phyloP scores from a whole-genome alignment of 2,113 vertebrate species.

The Meles meles region DNA sequence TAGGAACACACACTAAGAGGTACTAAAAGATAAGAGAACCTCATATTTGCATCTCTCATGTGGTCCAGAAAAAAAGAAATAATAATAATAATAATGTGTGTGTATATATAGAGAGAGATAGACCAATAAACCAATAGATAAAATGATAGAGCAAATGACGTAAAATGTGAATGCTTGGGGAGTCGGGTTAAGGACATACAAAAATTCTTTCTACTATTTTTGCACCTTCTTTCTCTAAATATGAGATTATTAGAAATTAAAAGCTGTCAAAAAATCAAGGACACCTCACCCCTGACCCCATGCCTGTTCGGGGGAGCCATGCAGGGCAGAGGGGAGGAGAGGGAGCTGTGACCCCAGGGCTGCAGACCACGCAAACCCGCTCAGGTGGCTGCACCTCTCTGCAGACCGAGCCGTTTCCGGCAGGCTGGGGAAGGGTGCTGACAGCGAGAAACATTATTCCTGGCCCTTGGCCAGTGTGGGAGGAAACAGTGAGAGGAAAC shows the following conservation, averaged over 20 bases:
- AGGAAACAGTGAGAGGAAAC: neutral
- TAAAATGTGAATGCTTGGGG: neutral
- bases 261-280: neutral
- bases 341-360: neutral
- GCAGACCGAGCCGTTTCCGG: neutral
- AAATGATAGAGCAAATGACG: neutral
- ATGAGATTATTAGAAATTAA: neutral
- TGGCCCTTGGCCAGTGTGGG: neutral
- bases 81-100: neutral
- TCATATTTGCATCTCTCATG: neutral
- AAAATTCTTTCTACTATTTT: neutral
- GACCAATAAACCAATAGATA: neutral
- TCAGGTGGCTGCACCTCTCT: neutral
- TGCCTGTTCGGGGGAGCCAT: neutral
- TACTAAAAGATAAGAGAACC: neutral
- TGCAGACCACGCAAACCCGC: fast-evolving
- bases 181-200: neutral
- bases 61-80: neutral
- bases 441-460: neutral
- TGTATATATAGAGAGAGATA: fast-evolving
- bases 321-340: no score
- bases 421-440: neutral
- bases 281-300: neutral
- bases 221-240: neutral
- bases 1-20: neutral